Evolutionary conservation across 1,140 invertebrate species (phyloP).

Genomic region (Pristionchus pacificus): DNA sequence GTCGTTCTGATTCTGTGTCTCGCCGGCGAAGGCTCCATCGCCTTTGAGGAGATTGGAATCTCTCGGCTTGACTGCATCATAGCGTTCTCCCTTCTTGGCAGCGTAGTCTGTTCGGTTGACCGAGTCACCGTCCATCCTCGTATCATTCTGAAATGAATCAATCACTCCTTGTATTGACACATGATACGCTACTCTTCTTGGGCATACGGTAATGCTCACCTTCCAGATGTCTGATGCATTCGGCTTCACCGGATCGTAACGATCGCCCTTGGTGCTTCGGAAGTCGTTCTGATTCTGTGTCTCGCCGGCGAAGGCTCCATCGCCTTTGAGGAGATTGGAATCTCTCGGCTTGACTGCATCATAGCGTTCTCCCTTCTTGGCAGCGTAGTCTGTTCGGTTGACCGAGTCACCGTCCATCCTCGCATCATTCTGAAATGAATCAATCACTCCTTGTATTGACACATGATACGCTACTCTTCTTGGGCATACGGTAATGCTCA

Average conservation of each 20-base stretch:
- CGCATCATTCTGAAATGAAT: slow-evolving; percentile 32
- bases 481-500: neutral
- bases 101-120: neutral
- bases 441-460: slow-evolving; percentile 7
- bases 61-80: no score
- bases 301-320: slow-evolving; percentile 8
- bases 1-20: no score
- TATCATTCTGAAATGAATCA: neutral
- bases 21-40: no score
- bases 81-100: slow-evolving; percentile 6
- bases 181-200: neutral
- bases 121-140: neutral
- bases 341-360: slow-evolving; percentile 7
- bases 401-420: slow-evolving; percentile 39
- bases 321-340: slow-evolving; percentile 11
- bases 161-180: neutral
- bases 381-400: slow-evolving; percentile 27
- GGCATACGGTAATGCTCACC: neutral
- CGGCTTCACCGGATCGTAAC: slow-evolving; percentile 11
- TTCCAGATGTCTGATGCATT: neutral
- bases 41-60: no score
- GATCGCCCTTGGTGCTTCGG: slow-evolving; percentile 8
- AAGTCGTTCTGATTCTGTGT: slow-evolving; percentile 12
- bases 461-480: no score
- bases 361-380: slow-evolving; percentile 8